Evolutionary conservation across 2,797 vertebrate species (phyloP), one percentile per base, ranked within the genome.

Genomic region (Protosalanx chinensis): DNA sequence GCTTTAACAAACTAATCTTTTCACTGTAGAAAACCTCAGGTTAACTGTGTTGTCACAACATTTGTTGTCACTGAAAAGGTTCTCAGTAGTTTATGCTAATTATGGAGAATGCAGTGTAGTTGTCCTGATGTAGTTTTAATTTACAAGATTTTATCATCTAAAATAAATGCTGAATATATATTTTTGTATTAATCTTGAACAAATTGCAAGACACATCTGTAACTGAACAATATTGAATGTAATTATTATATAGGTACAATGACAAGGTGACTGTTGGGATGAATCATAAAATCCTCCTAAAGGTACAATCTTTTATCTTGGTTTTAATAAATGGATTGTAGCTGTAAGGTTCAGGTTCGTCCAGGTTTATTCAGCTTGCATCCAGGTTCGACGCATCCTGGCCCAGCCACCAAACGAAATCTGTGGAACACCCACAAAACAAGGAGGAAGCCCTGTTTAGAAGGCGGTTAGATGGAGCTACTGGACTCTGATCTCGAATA

Each of bases 401-500:
- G 93, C 94, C 71, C 94, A 90, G n/a, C 93, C 91, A 49, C 92
- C 93, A 23, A 93, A 90, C 60, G 94, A 94, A 83, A 96, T 95
- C 94, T 96, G 80, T 67, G 7, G 67, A 57, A 64, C 71, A 23
- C 62, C 27, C 4, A 62, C 27, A 12, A 23, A 12, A 35, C 12
- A 29, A 32, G 61, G 32, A 27, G 33, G 6, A 37, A 12, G 7
- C 13, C 18, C 37, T 57, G n/a, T 13, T 58, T 58, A 60, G 23
- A 27, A 23, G 29, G 6, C 18, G 23, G 6, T 60, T 60, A 27
- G 23, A 59, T 88, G 90, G 32, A 94, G 89, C 68, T 88, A 90
- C 70, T 90, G 93, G 76, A 94, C 88, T 23, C 94, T 90, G 68
- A 94, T 90, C 78, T 90, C 91, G 84, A 95, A 94, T 90, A 95